Percentiles rank a stretch among this genome's conserved stretches.
These are phyloP conservation scores for Timema cristinae DNA, from an alignment of 2,888 invertebrate species.

Conservation along the genomic window DNA sequence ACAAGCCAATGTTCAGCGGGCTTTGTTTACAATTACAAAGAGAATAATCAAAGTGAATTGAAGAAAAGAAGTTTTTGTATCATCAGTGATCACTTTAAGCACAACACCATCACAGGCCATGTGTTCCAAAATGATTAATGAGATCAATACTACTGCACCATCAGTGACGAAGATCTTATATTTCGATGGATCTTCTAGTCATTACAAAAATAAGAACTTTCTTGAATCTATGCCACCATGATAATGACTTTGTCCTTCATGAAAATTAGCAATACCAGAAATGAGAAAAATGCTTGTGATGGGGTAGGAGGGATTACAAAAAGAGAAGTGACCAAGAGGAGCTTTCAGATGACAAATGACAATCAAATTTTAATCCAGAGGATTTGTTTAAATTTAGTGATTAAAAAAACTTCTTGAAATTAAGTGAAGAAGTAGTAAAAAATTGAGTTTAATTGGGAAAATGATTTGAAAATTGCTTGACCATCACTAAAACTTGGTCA, in stretches of 20 bases:
- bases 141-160: neutral
- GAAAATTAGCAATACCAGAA: neutral
- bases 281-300: neutral
- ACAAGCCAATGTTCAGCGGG: neutral
- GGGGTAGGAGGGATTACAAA: neutral
- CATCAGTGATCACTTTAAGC: neutral
- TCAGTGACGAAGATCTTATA: neutral
- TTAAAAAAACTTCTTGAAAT: too few species aligned
- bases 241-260: neutral
- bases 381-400: slow-evolving; percentile 1
- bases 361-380: neutral
- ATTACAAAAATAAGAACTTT: neutral
- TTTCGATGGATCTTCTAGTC: neutral
- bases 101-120: neutral
- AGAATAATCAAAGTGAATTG: neutral
- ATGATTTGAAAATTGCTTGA: neutral
- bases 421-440: too few species aligned
- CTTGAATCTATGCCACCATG: neutral
- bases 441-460: too few species aligned
- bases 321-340: neutral
- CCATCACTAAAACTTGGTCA: neutral
- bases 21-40: neutral
- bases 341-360: neutral
- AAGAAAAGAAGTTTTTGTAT: neutral
- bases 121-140: neutral